Conservation (phyloP, 2,888 invertebrate species). For the Synanthedon tipuliformis region DNA sequence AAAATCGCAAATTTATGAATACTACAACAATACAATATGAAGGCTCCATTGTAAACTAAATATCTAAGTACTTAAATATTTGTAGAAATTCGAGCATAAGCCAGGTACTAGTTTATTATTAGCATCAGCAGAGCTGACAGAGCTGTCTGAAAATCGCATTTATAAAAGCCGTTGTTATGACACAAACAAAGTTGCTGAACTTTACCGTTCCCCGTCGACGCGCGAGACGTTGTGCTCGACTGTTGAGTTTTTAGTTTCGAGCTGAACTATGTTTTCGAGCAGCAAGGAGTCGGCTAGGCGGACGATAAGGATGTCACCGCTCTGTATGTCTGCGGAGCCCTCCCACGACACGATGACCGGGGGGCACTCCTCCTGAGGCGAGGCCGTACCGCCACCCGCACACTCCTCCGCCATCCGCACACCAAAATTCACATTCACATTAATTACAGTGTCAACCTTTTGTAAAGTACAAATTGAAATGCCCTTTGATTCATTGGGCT, state of each 20-base stretch:
- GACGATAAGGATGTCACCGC: slow-evolving; percentile 78
- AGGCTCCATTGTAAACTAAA: no score
- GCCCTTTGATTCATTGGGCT: slow-evolving; percentile 3
- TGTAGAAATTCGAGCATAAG: no score
- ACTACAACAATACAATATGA: no score
- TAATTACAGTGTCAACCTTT: slow-evolving; percentile 28
- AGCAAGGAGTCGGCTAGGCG: slow-evolving; percentile 75
- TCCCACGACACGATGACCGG: slow-evolving; percentile 75
- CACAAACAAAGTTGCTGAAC: background rate
- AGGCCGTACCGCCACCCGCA: slow-evolving; percentile 21
- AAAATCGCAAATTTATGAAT: no score
- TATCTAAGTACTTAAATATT: no score
- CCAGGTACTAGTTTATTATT: no score
- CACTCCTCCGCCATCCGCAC: slow-evolving; percentile 58
- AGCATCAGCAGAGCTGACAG: no score
- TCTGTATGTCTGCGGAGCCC: slow-evolving; percentile 76
- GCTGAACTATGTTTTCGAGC: slow-evolving; percentile 35
- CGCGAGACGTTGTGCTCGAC: slow-evolving; percentile 31
- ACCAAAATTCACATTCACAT: slow-evolving; percentile 37
- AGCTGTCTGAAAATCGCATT: no score
- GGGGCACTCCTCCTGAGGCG: slow-evolving; percentile 60
- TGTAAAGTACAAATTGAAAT: slow-evolving; percentile 25
- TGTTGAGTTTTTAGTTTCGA: slow-evolving; percentile 32
- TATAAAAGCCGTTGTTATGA: no score
- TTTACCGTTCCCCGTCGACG: slow-evolving; percentile 39